Evolutionary conservation across 2,888 invertebrate genomes (phyloP).

Genomic region (Ctena decussata): DNA sequence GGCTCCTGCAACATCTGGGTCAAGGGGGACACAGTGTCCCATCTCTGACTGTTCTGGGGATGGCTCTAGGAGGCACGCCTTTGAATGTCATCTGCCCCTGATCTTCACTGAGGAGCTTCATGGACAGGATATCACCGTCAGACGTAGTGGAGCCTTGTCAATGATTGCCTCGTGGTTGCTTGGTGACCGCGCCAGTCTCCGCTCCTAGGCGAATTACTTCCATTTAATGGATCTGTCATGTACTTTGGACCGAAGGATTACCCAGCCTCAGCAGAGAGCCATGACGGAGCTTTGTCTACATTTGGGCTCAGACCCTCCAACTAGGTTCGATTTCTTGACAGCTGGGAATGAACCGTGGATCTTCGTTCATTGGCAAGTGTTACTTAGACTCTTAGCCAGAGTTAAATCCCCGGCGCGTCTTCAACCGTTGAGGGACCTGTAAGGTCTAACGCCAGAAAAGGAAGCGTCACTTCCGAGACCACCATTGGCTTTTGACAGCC

Average conservation of each 20-base stretch:
- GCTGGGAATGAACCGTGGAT: background rate
- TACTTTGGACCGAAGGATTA: background rate
- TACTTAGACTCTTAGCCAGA: background rate
- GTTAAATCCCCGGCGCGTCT: background rate
- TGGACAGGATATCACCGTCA: background rate
- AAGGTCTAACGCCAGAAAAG: background rate
- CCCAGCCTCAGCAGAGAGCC: background rate
- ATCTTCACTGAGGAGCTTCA: background rate
- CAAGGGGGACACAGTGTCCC: background rate
- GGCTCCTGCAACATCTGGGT: background rate
- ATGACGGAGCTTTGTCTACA: background rate
- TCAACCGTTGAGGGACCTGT: background rate
- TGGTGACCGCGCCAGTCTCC: background rate
- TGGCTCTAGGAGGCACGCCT: background rate
- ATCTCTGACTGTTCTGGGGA: background rate
- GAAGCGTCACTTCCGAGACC: background rate
- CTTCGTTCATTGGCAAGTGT: background rate
- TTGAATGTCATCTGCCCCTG: background rate
- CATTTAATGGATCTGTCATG: background rate
- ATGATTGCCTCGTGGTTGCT: background rate
- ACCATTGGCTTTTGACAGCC: conserved; percentile 1
- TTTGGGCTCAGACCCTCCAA: background rate
- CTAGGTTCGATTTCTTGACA: background rate
- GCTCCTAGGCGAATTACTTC: background rate
- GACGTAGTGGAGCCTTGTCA: background rate